These are phyloP conservation scores for Microtus ochrogaster DNA, from an alignment of 2,113 vertebrate genomes.

Conservation along the genomic window DNA sequence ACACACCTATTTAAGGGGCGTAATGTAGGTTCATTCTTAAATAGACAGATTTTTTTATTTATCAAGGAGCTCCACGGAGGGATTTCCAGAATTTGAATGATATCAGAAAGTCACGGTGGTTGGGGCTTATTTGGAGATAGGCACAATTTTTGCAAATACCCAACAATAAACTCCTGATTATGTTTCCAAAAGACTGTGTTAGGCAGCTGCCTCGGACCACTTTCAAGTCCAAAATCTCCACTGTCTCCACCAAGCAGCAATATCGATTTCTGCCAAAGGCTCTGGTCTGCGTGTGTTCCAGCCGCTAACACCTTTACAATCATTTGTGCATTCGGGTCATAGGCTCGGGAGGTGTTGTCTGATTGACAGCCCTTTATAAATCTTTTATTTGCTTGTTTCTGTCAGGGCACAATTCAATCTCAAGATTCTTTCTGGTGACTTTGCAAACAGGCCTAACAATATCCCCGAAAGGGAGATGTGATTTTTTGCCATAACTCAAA, in stretches of 20 bases:
- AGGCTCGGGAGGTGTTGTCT: conserved; percentile 49
- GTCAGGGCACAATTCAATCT: conserved; percentile 49
- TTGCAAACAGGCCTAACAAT: conserved; percentile 40
- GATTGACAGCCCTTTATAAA: conserved; percentile 75
- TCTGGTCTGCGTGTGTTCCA: conserved; percentile 50
- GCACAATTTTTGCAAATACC: not conserved
- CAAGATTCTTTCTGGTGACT: conserved; percentile 68
- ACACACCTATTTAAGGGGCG: not conserved
- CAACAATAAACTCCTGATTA: not conserved
- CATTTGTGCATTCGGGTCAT: conserved; percentile 31
- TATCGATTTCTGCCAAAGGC: conserved; percentile 74
- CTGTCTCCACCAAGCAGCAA: not conserved
- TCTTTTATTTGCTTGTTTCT: conserved; percentile 76
- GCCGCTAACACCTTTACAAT: conserved; percentile 23
- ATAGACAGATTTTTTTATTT: not conserved
- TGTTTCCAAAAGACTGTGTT: conserved; percentile 22
- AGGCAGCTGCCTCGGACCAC: conserved; percentile 38
- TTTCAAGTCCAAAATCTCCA: conserved; percentile 49
- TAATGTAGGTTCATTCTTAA: not conserved
- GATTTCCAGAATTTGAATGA: not conserved
- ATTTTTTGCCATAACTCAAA: conserved; percentile 60
- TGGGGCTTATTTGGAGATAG: not conserved
- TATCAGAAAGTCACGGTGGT: not conserved
- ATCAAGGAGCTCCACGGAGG: fast-evolving
- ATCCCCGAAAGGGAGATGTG: conserved; percentile 29